phyloP scores from a whole-genome alignment of 2,797 vertebrate species.

The Hippocampus kuda region DNA sequence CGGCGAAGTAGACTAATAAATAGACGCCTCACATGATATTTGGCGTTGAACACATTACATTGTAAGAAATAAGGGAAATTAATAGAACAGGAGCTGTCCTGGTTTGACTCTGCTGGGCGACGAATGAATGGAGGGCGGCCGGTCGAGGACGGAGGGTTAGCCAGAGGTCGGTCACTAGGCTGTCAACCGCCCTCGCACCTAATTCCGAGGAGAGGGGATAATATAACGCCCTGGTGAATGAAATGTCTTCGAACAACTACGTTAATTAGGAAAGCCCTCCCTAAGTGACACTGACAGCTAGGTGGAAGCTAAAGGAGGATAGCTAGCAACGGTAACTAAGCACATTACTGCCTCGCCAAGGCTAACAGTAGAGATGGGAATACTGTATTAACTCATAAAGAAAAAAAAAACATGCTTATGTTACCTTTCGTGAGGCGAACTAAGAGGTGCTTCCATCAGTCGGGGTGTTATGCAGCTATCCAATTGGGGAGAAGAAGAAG shows the following conservation, averaged over 20 bases:
- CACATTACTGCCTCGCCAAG: slow-evolving; percentile 1
- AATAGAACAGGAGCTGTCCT: neutral
- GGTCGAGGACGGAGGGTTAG: neutral
- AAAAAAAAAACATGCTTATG: neutral
- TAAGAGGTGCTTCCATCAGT: slow-evolving; percentile 69
- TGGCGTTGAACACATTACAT: neutral
- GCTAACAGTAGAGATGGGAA: neutral
- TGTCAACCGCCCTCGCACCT: neutral
- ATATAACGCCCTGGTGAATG: neutral
- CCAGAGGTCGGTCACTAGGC: neutral
- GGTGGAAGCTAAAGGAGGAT: neutral
- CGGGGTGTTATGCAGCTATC: slow-evolving; percentile 40
- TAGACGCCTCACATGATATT: neutral
- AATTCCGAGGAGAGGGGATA: neutral
- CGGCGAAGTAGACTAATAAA: neutral
- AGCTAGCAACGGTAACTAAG: slow-evolving; percentile 6
- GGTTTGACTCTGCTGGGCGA: neutral
- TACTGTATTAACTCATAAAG: neutral
- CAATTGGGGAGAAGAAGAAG: slow-evolving; percentile 14
- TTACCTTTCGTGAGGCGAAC: slow-evolving; percentile 71
- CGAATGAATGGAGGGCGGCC: neutral
- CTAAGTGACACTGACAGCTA: neutral
- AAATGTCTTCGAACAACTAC: neutral
- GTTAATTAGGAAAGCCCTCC: neutral
- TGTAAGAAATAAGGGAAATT: neutral